phyloP scores from a whole-genome alignment of 2,888 invertebrate species.

The Dasysyrphus tricinctus region DNA sequence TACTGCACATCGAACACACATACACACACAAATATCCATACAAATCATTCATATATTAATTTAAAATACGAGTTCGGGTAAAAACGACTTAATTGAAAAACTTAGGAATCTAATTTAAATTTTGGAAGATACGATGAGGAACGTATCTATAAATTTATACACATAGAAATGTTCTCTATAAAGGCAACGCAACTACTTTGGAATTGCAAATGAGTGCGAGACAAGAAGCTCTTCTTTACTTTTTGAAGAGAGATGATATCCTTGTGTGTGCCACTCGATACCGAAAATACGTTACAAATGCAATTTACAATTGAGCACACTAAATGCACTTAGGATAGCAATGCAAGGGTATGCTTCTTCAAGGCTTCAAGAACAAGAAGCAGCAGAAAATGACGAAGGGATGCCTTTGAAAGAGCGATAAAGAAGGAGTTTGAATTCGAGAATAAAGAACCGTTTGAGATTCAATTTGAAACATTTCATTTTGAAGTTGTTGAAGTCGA shows the following conservation, averaged over 20 bases:
- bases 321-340: slow-evolving; percentile 55
- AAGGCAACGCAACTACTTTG: slow-evolving; percentile 57
- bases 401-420: slow-evolving; percentile 6
- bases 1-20: background rate
- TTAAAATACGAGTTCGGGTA: slow-evolving; percentile 27
- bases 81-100: slow-evolving; percentile 71
- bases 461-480: slow-evolving; percentile 63
- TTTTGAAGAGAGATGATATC: slow-evolving; percentile 32
- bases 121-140: slow-evolving; percentile 37
- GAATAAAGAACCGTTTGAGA: slow-evolving; percentile 65
- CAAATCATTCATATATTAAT: slow-evolving; percentile 31
- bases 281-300: slow-evolving; percentile 71
- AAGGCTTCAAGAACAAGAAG: slow-evolving; percentile 16
- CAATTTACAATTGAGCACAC: slow-evolving; percentile 66
- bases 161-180: background rate
- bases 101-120: slow-evolving; percentile 72
- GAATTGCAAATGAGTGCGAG: slow-evolving; percentile 60
- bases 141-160: background rate
- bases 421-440: slow-evolving; percentile 27
- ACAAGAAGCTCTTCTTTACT: slow-evolving; percentile 28
- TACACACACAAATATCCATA: background rate
- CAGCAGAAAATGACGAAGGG: background rate
- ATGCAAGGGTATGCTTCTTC: slow-evolving; percentile 3
- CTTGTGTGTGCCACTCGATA: slow-evolving; percentile 37
- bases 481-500: slow-evolving; percentile 58